These are phyloP conservation scores for Erpobdella octoculata DNA, from an alignment of 2,888 invertebrate species.

Conservation along the genomic window DNA sequence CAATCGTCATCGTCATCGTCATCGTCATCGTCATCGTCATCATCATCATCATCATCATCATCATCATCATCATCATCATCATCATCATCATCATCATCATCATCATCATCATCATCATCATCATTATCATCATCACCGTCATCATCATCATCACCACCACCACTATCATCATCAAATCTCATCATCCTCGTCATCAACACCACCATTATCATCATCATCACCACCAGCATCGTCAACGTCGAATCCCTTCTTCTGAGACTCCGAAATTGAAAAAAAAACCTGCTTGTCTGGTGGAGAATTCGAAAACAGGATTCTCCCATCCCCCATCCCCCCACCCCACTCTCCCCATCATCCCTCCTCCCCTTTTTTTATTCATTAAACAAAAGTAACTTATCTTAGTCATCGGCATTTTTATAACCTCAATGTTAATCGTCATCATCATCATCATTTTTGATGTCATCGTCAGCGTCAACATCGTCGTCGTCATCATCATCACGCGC, in stretches of 20 bases:
- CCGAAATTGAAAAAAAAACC: no score
- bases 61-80: constrained; percentile 15
- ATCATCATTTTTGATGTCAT: neutral
- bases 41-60: constrained; percentile 8
- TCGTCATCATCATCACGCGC: constrained; percentile 3
- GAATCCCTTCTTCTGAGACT: neutral
- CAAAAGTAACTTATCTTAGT: no score
- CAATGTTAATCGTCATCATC: neutral
- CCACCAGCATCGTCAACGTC: neutral
- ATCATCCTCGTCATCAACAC: no score
- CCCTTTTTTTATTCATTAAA: neutral
- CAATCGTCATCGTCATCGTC: neutral
- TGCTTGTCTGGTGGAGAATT: neutral
- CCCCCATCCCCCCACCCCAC: neutral
- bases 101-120: constrained; percentile 25
- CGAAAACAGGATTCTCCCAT: neutral
- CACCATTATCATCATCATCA: neutral
- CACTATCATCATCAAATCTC: constrained; percentile 7
- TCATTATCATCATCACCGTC: constrained; percentile 28
- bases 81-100: constrained; percentile 5
- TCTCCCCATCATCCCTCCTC: neutral
- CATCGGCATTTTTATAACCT: neutral
- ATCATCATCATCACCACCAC: constrained; percentile 12
- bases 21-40: neutral
- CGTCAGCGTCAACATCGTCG: neutral